phyloP scores from a whole-genome alignment of 1,140 invertebrate species.

The Nautilus pompilius region DNA sequence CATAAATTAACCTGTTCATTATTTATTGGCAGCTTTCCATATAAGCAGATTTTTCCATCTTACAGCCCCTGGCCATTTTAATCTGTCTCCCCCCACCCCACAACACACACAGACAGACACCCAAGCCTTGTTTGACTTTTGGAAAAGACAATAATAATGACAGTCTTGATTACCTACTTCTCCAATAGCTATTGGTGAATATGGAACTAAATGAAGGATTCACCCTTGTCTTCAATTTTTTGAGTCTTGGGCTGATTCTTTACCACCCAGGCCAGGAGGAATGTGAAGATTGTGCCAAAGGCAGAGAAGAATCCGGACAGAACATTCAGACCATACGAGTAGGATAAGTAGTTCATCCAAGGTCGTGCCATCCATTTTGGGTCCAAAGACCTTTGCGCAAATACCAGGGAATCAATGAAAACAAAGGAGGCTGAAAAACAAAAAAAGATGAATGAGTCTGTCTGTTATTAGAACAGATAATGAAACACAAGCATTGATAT shows the following conservation, averaged over 20 bases:
- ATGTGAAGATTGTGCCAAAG: constrained; percentile 42
- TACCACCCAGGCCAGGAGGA: constrained; percentile 4
- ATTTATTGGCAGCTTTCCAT: too few relatives aligned
- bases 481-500: too few relatives aligned
- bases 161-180: too few relatives aligned
- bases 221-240: neutral
- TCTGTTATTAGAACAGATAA: neutral
- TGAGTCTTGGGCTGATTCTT: neutral
- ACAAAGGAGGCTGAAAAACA: constrained; percentile 35
- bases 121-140: too few relatives aligned
- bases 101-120: too few relatives aligned
- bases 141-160: too few relatives aligned
- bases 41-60: too few relatives aligned
- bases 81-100: too few relatives aligned
- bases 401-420: constrained; percentile 73
- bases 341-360: constrained; percentile 91
- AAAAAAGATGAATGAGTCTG: neutral
- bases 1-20: too few relatives aligned
- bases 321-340: constrained; percentile 91
- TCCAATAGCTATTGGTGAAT: neutral
- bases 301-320: constrained; percentile 73
- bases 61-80: too few relatives aligned
- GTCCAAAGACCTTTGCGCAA: constrained; percentile 84
- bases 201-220: neutral
- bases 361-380: constrained; percentile 93